Conservation (phyloP, 2,888 invertebrate genomes). For the Conchocele bisecta region DNA sequence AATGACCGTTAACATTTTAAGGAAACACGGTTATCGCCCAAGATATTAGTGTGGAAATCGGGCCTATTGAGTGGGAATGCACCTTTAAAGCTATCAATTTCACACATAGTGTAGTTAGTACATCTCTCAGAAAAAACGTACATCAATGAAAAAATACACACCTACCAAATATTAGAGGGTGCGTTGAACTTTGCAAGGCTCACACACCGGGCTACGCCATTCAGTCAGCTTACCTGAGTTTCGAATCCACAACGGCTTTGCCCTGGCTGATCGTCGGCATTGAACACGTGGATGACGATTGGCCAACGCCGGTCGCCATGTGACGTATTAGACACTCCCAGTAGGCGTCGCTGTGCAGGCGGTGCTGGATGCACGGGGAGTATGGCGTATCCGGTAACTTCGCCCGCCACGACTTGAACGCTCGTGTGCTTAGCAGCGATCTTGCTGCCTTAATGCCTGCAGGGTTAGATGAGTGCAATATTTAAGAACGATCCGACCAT, state of each 20-base stretch:
- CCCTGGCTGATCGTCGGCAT: slow-evolving; percentile 85
- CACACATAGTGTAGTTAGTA: too few species aligned
- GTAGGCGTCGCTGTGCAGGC: slow-evolving; percentile 61
- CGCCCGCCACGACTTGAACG: slow-evolving; percentile 57
- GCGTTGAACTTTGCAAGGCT: too few species aligned
- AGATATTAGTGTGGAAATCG: too few species aligned
- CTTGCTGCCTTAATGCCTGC: slow-evolving; percentile 55
- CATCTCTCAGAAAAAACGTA: neutral
- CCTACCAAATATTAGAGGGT: neutral
- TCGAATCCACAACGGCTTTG: slow-evolving; percentile 87
- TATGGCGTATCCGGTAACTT: slow-evolving; percentile 47
- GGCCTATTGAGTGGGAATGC: too few species aligned
- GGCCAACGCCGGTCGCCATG: slow-evolving; percentile 79
- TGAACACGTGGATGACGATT: slow-evolving; percentile 89
- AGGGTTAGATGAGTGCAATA: neutral
- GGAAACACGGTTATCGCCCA: too few species aligned
- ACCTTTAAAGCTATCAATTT: too few species aligned
- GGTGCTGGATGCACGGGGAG: slow-evolving; percentile 58
- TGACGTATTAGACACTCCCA: slow-evolving; percentile 64
- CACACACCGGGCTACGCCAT: too few species aligned
- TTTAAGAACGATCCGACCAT: too few species aligned
- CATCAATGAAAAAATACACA: neutral
- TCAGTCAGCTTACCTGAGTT: slow-evolving; percentile 75
- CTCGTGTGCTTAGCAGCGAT: slow-evolving; percentile 51
- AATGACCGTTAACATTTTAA: too few species aligned